Evolutionary conservation across 2,888 invertebrate species (phyloP), one percentile per base, ranked within the genome.

Genomic region (Leucoma salicis): DNA sequence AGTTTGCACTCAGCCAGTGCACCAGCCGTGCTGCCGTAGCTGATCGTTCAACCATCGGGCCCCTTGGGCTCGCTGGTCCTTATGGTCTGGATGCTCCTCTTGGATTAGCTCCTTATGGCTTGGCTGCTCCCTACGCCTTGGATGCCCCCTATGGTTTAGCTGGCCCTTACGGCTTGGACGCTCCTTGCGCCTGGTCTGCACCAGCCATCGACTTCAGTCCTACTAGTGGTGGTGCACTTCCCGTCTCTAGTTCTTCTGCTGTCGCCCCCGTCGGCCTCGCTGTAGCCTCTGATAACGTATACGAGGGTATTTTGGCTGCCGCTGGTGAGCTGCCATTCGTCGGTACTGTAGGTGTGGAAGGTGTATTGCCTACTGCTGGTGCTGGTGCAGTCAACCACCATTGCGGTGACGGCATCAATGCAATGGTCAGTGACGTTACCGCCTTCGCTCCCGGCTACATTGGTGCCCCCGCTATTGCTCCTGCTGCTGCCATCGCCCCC

Each of bases 241-340:
- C 57, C 2, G 53, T 62, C 13, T 48, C 57, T 41, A 68, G 63
- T 43, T 45, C 43, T 10, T 63, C 72, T 1, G 46, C 54, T 11
- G 47, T 56, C 31, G 45, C 60, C 6, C 73, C 74, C 1, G 50
- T 49, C n/a, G 64, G 64, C 6, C 36, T 77, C n/a, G 53, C 63
- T 21, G 59, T 70, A 2, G 35, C 51, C 2, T 73, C 74, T 7
- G 74, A 77, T 39, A 70, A 70, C 43, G 57, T 18, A 8, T 68
- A 64, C 33, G 57, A 61, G n/a, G 73, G 71, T 1, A 10, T 38
- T n/a, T 31, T 73, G 14, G 24, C 29, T 8, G 62, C 64, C 1
- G 49, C 31, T 18, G 73, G 73, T 14, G 58, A 64, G 46, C 49
- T 72, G 51, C 72, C 74, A 12, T 69, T 68, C 63, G 41, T 73